phyloP scores from a whole-genome alignment of 2,888 invertebrate genomes.

The Meandrusa payeni region DNA sequence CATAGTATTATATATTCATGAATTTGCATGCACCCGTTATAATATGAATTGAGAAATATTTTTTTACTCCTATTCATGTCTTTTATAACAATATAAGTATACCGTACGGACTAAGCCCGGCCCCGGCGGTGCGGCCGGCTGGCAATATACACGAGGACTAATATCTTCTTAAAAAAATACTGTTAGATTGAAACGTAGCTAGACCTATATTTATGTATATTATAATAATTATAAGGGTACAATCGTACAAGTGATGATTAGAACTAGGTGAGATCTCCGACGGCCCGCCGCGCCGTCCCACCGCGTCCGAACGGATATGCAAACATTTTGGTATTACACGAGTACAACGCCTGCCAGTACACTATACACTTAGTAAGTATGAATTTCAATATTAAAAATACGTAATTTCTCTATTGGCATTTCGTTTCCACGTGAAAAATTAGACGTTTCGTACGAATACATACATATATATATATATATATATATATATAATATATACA shows the following conservation, averaged over 20 bases:
- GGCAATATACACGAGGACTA: constrained; percentile 78
- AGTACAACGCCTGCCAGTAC: constrained; percentile 67
- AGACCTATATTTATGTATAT: constrained; percentile 76
- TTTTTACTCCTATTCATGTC: constrained; percentile 73
- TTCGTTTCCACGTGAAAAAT: constrained; percentile 76
- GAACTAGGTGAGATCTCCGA: constrained; percentile 79
- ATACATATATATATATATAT: constrained; percentile 42
- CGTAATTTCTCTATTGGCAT: constrained; percentile 79
- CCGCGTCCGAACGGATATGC: constrained; percentile 77
- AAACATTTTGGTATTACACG: constrained; percentile 58
- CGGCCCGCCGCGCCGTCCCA: constrained; percentile 70
- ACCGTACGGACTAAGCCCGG: constrained; percentile 72
- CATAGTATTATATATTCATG: constrained; percentile 72
- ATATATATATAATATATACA: constrained; percentile 59
- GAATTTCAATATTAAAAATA: constrained; percentile 80
- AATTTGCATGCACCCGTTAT: constrained; percentile 80
- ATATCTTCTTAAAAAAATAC: constrained; percentile 82
- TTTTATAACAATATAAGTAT: constrained; percentile 75
- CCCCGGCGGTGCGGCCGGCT: constrained; percentile 61
- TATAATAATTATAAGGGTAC: constrained; percentile 72
- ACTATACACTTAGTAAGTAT: constrained; percentile 65
- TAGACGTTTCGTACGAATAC: constrained; percentile 77
- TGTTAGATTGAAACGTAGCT: constrained; percentile 81
- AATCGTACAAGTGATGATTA: constrained; percentile 76
- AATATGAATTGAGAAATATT: constrained; percentile 75